Percentiles rank a stretch among this genome's conserved stretches.
These are phyloP conservation scores for Deroplatys truncata DNA, from an alignment of 2,888 invertebrate species.

Conservation along the genomic window DNA sequence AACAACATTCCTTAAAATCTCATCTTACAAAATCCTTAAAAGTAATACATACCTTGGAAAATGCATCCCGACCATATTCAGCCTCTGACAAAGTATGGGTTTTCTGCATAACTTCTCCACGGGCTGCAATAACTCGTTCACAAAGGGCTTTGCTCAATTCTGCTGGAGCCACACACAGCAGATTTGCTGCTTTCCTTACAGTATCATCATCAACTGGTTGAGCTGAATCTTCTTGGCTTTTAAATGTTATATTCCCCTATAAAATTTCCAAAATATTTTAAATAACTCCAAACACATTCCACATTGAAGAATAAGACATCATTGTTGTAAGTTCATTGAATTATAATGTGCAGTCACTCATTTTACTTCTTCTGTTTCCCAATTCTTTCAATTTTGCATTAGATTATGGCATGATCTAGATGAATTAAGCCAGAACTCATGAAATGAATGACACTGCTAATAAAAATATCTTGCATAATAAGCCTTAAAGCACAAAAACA, in stretches of 20 bases:
- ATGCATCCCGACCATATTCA: conserved; percentile 82
- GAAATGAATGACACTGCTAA: too few species aligned
- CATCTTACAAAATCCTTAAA: neutral
- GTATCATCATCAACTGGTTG: conserved; percentile 48
- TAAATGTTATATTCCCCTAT: conserved; percentile 60
- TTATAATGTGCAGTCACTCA: too few species aligned
- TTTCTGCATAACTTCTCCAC: conserved; percentile 88
- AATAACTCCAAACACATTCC: too few species aligned
- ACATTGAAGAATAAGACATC: too few species aligned
- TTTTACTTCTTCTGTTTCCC: too few species aligned
- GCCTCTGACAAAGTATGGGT: conserved; percentile 81
- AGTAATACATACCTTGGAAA: conserved; percentile 66
- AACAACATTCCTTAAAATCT: too few species aligned
- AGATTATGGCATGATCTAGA: too few species aligned
- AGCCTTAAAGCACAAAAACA: too few species aligned
- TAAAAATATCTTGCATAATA: too few species aligned
- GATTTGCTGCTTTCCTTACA: conserved; percentile 46
- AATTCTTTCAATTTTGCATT: too few species aligned
- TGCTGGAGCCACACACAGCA: conserved; percentile 61
- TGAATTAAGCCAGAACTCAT: too few species aligned
- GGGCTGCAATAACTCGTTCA: conserved; percentile 86
- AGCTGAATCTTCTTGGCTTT: conserved; percentile 55
- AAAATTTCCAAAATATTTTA: conserved; percentile 27
- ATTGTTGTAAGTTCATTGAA: too few species aligned
- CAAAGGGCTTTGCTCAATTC: conserved; percentile 73